Base-by-base conservation (phyloP, 1,140 invertebrate genomes). In the Episyrphus balteatus region DNA sequence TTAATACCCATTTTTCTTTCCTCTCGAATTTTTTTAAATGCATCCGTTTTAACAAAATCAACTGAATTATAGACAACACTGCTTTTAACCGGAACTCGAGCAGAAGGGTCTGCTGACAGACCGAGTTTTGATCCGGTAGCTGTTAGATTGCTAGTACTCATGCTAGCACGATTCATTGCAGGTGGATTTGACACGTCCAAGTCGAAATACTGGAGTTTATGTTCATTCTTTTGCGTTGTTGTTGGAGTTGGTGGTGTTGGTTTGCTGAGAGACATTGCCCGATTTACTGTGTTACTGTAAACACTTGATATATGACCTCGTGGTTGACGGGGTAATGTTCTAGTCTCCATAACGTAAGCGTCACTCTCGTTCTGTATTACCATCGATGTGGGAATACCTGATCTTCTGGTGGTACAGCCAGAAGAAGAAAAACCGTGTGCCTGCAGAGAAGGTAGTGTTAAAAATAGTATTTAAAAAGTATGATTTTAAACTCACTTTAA, bases 21-120 rank as follows among this genome's bases (percentile, higher is more conserved):
- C 60, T 88, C 81, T 39, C 84, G 75, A n/a, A 87, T 90, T 49
- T 83, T 76, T 69, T 90, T 91, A 56, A 93, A 91, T 7, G 88
- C 89, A 61, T 91, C 80, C 0, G 90, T 93, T 75, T 92, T 92
- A 13, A 89, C 70, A 73, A 93, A 93, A 68, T 93, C 90, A 0
- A 93, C 87, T 1, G 81, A 86, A 70, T 91, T 91, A 62, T 93
- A 93, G 7, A 88, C 84, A 1, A 84, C 68, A 51, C 73, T 73
- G 37, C 73, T 70, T 19, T 55, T 54, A 18, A 54, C 52, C 5
- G 66, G 53, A 12, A 48, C 54, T n/a, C 56, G 48, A 0, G 45
- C 48, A 6, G 54, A 55, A 46, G 54, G 56, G 11, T 52, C 52
- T 15, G 49, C 48, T 1, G 51, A 37, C 15, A 46, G 33, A 43